Percentiles rank a stretch among this genome's conserved stretches.
Conservation (phyloP, 2,113 vertebrate species). For the Charina bottae region DNA sequence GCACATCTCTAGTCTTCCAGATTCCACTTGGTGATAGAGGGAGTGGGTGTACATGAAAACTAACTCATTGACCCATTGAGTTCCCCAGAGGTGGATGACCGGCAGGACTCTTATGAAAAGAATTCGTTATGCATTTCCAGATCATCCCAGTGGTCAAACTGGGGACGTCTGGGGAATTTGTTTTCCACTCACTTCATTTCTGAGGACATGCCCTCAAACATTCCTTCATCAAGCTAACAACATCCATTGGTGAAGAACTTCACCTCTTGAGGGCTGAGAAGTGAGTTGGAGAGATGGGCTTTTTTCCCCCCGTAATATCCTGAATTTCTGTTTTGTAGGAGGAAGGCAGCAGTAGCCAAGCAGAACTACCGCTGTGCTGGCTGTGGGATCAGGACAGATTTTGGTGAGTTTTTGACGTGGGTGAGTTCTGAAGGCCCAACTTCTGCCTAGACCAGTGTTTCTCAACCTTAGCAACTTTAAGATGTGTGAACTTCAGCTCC, state of each 20-base stretch:
- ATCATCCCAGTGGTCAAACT: too few relatives aligned
- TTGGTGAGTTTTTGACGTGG: conserved; percentile 76
- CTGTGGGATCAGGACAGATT: conserved; percentile 92
- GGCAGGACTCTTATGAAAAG: too few relatives aligned
- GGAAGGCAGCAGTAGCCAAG: conserved; percentile 91
- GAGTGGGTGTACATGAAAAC: too few relatives aligned
- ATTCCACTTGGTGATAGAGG: too few relatives aligned
- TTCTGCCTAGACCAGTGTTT: too few relatives aligned
- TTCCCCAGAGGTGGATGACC: too few relatives aligned
- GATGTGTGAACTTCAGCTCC: too few relatives aligned
- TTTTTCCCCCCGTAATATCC: background rate
- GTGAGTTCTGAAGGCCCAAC: background rate
- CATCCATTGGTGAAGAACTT: background rate
- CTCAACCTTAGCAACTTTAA: too few relatives aligned
- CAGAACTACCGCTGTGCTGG: conserved; percentile 98
- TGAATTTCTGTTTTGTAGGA: conserved; percentile 74
- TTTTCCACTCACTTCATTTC: background rate
- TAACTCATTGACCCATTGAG: too few relatives aligned
- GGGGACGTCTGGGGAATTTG: too few relatives aligned
- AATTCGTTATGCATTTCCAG: too few relatives aligned
- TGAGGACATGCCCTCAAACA: background rate
- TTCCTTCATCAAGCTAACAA: background rate
- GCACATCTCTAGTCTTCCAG: too few relatives aligned
- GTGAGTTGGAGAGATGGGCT: background rate
- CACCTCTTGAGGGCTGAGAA: background rate